Base-by-base conservation (phyloP, 2,888 invertebrate species). In the Tetragonisca angustula region DNA sequence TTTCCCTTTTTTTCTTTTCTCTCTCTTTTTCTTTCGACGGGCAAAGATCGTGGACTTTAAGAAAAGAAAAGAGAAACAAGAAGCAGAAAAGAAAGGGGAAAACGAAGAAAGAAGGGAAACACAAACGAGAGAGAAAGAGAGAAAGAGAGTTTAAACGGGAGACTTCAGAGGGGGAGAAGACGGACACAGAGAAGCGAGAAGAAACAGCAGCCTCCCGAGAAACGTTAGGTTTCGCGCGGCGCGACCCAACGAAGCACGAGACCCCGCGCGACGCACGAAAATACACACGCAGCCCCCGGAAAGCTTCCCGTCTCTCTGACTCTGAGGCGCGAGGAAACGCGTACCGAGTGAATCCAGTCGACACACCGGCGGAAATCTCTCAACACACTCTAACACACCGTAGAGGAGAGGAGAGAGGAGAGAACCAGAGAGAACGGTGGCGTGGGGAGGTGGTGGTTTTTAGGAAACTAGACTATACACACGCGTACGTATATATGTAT, bases 231-330 rank as follows among this genome's bases (percentile, higher is more conserved):
- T 69, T 56, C 81, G 80, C 82, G 76, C 76, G 32, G 76, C 76
- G 67, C 50, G 59, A 52, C 56, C 62, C 36, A 43, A 64, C 32
- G 49, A 54, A 36, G 62, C 68, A 36, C 80, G 72, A 67, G 76
- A 64, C 65, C 71, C 76, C 59, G 70, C 59, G 76, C 81, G 67
- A 71, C 76, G 82, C 83, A 81, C 82, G 71, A 82, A 83, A 83
- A 83, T 81, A 81, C 81, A 81, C 81, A 69, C 82, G 81, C 67
- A 59, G 43, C 52, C 69, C 81, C 75, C 81, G 56, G 56, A 59
- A 64, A 72, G 59, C 65, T 50, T 43, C 62, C 24, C n/a, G 43
- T n/a, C 32, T 70, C 64, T 69, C 65, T 62, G 49, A n/a, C 49
- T 73, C 68, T n/a, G 75, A 59, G 56, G 17, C 43, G 43, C 72